Conservation (phyloP, 2,888 invertebrate genomes). For the Catocala fraxini region DNA sequence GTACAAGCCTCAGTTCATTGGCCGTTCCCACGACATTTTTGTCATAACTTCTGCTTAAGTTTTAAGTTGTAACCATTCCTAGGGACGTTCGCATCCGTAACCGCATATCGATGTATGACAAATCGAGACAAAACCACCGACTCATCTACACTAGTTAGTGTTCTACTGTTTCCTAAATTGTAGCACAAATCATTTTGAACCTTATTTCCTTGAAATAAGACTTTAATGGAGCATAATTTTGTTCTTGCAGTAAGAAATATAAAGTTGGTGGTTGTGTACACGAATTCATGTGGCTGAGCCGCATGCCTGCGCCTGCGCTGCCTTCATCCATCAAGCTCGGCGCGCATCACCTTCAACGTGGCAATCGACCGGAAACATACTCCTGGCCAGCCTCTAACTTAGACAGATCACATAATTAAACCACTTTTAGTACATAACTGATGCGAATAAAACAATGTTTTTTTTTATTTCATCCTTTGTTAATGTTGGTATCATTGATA, state of each 20-base stretch:
- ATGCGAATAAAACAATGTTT: background rate
- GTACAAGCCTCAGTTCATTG: conserved; percentile 65
- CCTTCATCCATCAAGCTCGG: conserved; percentile 86
- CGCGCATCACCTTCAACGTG: conserved; percentile 80
- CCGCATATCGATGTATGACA: conserved; percentile 84
- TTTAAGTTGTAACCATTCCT: conserved; percentile 62
- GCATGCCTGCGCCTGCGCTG: conserved; percentile 76
- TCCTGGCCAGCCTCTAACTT: conserved; percentile 66
- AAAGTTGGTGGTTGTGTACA: conserved; percentile 64
- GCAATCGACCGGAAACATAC: conserved; percentile 82
- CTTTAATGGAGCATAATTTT: conserved; percentile 23
- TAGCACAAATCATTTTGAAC: conserved; percentile 44
- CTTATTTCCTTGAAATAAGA: conserved; percentile 54
- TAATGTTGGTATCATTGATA: background rate
- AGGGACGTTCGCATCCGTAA: conserved; percentile 65
- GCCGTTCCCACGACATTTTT: conserved; percentile 81
- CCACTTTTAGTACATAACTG: conserved; percentile 17
- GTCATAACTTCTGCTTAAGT: conserved; percentile 79
- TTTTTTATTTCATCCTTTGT: background rate
- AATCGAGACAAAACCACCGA: conserved; percentile 86
- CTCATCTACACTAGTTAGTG: conserved; percentile 69
- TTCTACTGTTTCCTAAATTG: conserved; percentile 30
- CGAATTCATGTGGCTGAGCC: conserved; percentile 75
- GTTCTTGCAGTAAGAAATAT: conserved; percentile 43
- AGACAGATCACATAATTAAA: conserved; percentile 43